Evolutionary conservation across 1,140 invertebrate genomes (phyloP).

Genomic region (Ptiloglossa arizonensis): DNA sequence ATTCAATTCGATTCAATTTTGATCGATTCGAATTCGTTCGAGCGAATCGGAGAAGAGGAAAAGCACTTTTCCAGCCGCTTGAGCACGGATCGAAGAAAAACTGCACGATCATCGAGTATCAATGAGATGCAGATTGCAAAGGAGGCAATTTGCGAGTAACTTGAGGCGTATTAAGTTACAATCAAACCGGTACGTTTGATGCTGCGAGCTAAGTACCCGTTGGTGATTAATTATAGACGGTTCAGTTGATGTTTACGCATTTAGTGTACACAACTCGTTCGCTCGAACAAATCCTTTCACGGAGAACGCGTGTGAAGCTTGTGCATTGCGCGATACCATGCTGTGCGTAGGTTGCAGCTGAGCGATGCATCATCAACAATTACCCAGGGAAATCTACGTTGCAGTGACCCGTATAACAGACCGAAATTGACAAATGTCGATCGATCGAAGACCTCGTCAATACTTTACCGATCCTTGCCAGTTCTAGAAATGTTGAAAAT

Average conservation of each 20-base stretch:
- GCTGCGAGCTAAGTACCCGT: not conserved
- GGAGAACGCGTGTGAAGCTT: not conserved
- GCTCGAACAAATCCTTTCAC: not conserved
- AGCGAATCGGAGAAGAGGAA: too few relatives aligned
- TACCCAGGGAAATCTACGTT: conserved; percentile 8
- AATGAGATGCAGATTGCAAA: not conserved
- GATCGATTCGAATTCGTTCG: too few relatives aligned
- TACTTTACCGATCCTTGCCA: not conserved
- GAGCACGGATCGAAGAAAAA: too few relatives aligned
- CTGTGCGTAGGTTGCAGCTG: not conserved
- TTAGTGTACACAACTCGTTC: not conserved
- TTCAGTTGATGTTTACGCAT: not conserved
- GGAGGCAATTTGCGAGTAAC: not conserved
- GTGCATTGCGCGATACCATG: not conserved
- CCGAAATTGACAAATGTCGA: not conserved
- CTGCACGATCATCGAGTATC: too few relatives aligned
- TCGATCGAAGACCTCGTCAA: conserved; percentile 2
- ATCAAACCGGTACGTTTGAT: too few relatives aligned
- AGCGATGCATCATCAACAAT: conserved; percentile 36
- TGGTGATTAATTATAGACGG: not conserved
- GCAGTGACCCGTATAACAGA: conserved; percentile 16
- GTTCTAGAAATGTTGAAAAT: not conserved
- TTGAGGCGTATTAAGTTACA: too few relatives aligned
- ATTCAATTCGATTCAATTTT: too few relatives aligned
- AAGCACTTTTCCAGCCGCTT: too few relatives aligned